Evolutionary conservation across 2,797 vertebrate species (phyloP).

Genomic region (Coccyzus lansbergi): DNA sequence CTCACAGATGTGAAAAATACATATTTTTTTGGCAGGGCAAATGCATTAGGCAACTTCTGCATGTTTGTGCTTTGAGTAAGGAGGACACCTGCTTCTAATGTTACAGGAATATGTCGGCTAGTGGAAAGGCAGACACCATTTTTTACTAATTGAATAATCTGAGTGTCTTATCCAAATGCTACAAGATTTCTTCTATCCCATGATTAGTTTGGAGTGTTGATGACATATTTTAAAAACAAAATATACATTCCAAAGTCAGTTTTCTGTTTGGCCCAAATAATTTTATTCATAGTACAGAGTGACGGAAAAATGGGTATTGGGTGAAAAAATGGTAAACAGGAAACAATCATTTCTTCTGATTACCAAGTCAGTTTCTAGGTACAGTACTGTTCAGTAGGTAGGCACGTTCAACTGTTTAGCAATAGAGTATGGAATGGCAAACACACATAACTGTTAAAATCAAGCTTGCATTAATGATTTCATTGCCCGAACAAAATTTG

Average conservation of each 20-base stretch:
- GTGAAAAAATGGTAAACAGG: neutral
- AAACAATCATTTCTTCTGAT: neutral
- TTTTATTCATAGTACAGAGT: neutral
- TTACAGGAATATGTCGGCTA: slow-evolving; percentile 58
- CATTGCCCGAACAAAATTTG: slow-evolving; percentile 62
- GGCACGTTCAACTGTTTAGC: slow-evolving; percentile 1
- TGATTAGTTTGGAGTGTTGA: slow-evolving; percentile 43
- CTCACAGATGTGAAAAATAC: slow-evolving; percentile 36
- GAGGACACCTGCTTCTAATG: slow-evolving; percentile 69
- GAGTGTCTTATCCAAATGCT: slow-evolving; percentile 30
- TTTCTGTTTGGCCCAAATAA: slow-evolving; percentile 17
- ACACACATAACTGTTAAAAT: slow-evolving; percentile 50
- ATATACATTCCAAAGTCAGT: slow-evolving; percentile 17
- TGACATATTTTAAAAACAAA: neutral
- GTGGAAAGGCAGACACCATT: slow-evolving; percentile 58
- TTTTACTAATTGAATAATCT: slow-evolving; percentile 58
- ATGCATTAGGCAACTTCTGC: slow-evolving; percentile 50
- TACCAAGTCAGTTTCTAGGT: neutral
- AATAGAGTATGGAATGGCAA: neutral
- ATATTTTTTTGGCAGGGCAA: slow-evolving; percentile 58
- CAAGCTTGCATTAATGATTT: slow-evolving; percentile 63
- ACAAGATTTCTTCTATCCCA: neutral
- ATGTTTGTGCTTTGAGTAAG: slow-evolving; percentile 48
- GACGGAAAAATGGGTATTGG: neutral
- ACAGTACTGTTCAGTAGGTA: neutral